Base-by-base conservation (phyloP, 2,888 invertebrate species). In the Neoascia interrupta region DNA sequence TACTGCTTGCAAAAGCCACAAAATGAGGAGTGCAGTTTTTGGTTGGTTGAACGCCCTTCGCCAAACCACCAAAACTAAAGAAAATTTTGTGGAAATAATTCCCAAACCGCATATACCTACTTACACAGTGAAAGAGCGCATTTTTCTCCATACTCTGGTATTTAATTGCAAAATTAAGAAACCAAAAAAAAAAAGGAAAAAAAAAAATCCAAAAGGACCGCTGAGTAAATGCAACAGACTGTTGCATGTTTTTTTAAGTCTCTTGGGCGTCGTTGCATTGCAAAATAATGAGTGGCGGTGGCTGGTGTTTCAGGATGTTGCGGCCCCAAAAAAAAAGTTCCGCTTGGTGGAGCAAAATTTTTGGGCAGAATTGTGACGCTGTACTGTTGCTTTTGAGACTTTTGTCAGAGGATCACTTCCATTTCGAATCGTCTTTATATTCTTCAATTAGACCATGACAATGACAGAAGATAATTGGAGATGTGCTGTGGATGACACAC, bases 161-260 rank as follows among this genome's bases (percentile, higher is more conserved):
- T 75, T 70, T 75, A 75, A 74, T 74, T 74, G 43, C 43, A 18
- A 70, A 72, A 63, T 63, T 54, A 69, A 41, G 16, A 58, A 70
- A 36, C 31, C 10, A 16, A 28, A 56, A 37, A 26, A 49, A 47
- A 2, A 47, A 21, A 37, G 11, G 2, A 4, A 3, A 3, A 4
- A 45, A 21, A 18, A 37, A 49, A 43, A 64, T 23, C 23, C 66
- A 51, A 36, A 16, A 43, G n/a, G n/a, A 75, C 61, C 39, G 23
- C 68, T 36, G 43, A 70, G 51, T 31, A 70, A 63, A 70, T 60
- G 64, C 64, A 76, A 47, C 56, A 64, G 64, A 72, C 76, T 72
- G 53, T 76, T 72, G 76, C 72, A 72, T 66, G 60, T 53, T n/a
- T n/a, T 47, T 51, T 56, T 41, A 41, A 19, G 26, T 8, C 13